Evolutionary conservation across 1,140 invertebrate species (phyloP).

Genomic region (Mizuhopecten yessoensis): DNA sequence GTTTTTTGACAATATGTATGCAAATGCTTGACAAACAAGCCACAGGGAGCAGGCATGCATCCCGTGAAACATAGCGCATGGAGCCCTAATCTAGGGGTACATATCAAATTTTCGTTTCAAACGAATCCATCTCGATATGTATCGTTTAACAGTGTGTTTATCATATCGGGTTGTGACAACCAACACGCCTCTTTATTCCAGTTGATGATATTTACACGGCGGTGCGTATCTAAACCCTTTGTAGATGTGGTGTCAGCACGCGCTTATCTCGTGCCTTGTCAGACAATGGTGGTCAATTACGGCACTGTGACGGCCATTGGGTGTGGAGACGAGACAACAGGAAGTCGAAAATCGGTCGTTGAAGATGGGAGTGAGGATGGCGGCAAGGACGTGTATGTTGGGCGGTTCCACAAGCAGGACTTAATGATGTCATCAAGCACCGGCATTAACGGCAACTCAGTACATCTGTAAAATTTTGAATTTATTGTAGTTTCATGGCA

Average conservation of each 20-base stretch:
- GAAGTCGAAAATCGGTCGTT: background rate
- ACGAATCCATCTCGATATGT: background rate
- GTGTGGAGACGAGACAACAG: slow-evolving; percentile 31
- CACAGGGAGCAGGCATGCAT: background rate
- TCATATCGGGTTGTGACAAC: background rate
- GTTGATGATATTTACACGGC: slow-evolving; percentile 8
- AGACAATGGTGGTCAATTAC: slow-evolving; percentile 10
- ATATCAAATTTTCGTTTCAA: background rate
- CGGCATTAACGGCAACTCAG: too few relatives aligned
- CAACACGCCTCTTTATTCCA: background rate
- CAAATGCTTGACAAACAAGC: background rate
- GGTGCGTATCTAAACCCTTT: background rate
- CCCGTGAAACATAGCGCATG: background rate
- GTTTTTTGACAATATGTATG: background rate
- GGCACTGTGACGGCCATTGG: background rate
- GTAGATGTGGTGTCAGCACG: slow-evolving; percentile 31
- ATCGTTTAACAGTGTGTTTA: too few relatives aligned
- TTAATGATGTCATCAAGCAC: background rate
- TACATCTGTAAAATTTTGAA: too few relatives aligned
- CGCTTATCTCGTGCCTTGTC: slow-evolving; percentile 23
- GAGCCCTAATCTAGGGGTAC: background rate
- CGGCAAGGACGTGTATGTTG: background rate
- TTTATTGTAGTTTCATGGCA: too few relatives aligned
- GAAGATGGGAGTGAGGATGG: background rate
- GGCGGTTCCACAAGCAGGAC: background rate